phyloP scores from a whole-genome alignment of 2,888 invertebrate species.

The Drosophila maculinotata region DNA sequence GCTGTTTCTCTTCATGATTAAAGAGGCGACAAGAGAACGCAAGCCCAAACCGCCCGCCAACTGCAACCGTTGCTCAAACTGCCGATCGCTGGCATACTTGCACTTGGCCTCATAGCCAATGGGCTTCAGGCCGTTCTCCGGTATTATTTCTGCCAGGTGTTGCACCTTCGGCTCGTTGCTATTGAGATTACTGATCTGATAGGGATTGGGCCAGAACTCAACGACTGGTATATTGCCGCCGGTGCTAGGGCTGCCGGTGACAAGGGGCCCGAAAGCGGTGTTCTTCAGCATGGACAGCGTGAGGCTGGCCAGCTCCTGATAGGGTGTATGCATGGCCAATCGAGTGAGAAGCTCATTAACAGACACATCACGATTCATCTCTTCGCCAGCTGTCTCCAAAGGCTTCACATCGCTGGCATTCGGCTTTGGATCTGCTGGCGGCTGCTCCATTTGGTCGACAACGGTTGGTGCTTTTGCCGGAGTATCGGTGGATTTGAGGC shows the following conservation, averaged over 20 bases:
- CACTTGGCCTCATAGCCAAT: slow-evolving; percentile 48
- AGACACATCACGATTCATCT: slow-evolving; percentile 9
- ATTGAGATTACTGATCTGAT: slow-evolving; percentile 18
- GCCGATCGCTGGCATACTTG: slow-evolving; percentile 3
- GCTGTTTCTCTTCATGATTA: slow-evolving; percentile 2
- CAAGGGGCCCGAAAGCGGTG: slow-evolving; percentile 30
- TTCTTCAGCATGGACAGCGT: slow-evolving; percentile 31
- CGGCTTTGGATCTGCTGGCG: no score
- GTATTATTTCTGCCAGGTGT: not conserved
- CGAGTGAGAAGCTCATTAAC: slow-evolving; percentile 16
- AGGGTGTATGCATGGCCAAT: slow-evolving; percentile 31
- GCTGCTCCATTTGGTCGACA: not conserved
- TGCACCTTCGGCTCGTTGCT: not conserved
- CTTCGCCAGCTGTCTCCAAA: not conserved
- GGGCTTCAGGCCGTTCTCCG: slow-evolving; percentile 27
- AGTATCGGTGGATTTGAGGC: not conserved
- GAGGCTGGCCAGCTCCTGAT: slow-evolving; percentile 26
- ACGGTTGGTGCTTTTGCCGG: not conserved
- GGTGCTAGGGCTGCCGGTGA: slow-evolving; percentile 24
- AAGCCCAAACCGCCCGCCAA: not conserved
- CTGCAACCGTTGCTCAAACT: not conserved
- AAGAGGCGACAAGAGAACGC: not conserved
- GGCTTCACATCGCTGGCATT: not conserved
- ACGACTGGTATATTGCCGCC: slow-evolving; percentile 17
- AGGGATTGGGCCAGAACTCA: slow-evolving; percentile 40